A percentile compares a stretch with the other conserved stretches of the same genome.
Evolutionary conservation across 2,888 invertebrate species (phyloP).

Genomic region (Epinotia nisella): DNA sequence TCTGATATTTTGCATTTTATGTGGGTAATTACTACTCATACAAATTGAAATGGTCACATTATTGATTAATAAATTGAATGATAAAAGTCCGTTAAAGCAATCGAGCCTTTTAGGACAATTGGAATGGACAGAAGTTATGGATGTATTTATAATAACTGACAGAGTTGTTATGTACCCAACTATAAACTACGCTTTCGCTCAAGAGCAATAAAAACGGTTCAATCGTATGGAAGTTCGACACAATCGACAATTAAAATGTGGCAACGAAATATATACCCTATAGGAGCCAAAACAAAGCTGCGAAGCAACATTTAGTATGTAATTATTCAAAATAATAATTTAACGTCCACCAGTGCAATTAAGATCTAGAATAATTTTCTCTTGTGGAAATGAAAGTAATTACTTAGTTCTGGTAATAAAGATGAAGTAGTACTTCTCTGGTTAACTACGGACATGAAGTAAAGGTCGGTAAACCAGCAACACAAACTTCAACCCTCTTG

Average conservation of each 20-base stretch:
- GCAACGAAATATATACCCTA: neutral
- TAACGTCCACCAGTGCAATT: neutral
- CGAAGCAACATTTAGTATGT: neutral
- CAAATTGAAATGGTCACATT: neutral
- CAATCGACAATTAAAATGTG: neutral
- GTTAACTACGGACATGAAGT: constrained; percentile 31
- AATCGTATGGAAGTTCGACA: neutral
- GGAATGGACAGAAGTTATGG: neutral
- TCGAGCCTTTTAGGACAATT: neutral
- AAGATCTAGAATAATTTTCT: constrained; percentile 29
- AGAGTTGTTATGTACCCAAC: neutral
- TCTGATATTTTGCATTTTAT: no score
- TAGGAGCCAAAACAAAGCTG: neutral
- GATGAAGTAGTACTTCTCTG: constrained; percentile 30
- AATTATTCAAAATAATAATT: neutral
- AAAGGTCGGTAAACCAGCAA: constrained; percentile 15
- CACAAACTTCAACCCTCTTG: neutral
- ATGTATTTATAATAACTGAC: neutral
- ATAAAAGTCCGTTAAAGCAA: neutral
- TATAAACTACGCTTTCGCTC: neutral
- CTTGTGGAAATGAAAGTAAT: constrained; percentile 30
- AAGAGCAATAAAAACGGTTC: neutral
- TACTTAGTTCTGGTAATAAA: constrained; percentile 39
- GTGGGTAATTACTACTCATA: neutral
- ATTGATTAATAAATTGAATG: neutral